Evolutionary conservation across 1,140 invertebrate genomes (phyloP).

Genomic region (Leptinotarsa lineolata): DNA sequence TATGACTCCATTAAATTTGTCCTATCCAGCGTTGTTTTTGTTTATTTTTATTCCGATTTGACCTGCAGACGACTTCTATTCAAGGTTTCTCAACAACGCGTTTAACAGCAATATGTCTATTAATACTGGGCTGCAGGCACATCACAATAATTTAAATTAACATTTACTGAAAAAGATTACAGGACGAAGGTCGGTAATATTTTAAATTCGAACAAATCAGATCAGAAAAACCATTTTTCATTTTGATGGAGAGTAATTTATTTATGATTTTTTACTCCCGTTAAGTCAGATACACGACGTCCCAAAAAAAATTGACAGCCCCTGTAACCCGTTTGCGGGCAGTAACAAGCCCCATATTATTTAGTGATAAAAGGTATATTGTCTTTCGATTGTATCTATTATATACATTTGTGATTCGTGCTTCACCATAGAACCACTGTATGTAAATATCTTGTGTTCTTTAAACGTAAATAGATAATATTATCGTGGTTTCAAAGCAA

Average conservation of each 20-base stretch:
- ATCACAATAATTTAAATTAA: conserved; percentile 10
- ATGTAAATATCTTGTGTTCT: too few relatives aligned
- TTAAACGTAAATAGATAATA: too few relatives aligned
- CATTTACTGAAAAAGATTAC: conserved; percentile 7
- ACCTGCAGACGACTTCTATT: conserved; percentile 49
- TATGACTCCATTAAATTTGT: conserved; percentile 8
- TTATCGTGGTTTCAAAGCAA: too few relatives aligned
- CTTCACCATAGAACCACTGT: too few relatives aligned
- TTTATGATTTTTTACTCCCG: not conserved
- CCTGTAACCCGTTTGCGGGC: too few relatives aligned
- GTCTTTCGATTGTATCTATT: too few relatives aligned
- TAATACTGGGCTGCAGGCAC: not conserved
- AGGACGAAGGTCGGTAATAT: conserved; percentile 15
- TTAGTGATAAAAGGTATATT: too few relatives aligned
- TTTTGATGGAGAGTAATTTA: not conserved
- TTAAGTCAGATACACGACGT: not conserved
- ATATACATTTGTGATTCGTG: too few relatives aligned
- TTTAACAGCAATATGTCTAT: not conserved
- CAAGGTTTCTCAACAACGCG: conserved; percentile 39
- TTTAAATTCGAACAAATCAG: conserved; percentile 2
- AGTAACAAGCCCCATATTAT: too few relatives aligned
- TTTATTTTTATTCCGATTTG: conserved; percentile 37
- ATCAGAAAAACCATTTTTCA: conserved; percentile 9
- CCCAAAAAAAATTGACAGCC: too few relatives aligned
- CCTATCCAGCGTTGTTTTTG: conserved; percentile 6